phyloP scores from a whole-genome alignment of 2,888 invertebrate genomes.

The Mellilla xanthometata region DNA sequence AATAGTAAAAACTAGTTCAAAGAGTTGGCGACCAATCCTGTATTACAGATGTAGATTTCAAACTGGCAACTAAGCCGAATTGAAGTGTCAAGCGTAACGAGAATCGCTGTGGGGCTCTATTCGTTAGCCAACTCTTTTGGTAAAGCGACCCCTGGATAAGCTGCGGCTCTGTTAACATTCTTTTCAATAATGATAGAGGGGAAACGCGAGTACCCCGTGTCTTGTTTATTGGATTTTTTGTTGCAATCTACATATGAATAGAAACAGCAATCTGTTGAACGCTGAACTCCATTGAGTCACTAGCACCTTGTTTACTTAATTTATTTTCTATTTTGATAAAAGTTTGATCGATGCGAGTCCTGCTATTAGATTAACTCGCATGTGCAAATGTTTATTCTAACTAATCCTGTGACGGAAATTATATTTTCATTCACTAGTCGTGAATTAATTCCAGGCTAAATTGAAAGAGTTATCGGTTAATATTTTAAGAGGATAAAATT shows the following conservation, averaged over 20 bases:
- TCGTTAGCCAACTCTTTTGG: constrained; percentile 82
- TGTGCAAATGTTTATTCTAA: constrained; percentile 30
- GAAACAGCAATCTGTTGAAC: constrained; percentile 73
- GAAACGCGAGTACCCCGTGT: constrained; percentile 67
- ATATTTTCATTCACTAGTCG: no score
- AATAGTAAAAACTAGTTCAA: constrained; percentile 14
- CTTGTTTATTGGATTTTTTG: constrained; percentile 83
- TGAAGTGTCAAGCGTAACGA: constrained; percentile 77
- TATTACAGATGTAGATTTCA: constrained; percentile 42
- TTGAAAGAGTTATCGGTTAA: constrained; percentile 1
- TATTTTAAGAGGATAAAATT: constrained; percentile 10
- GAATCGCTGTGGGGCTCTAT: constrained; percentile 64
- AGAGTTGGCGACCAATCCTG: constrained; percentile 29
- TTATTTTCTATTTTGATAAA: constrained; percentile 32
- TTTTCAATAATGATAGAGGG: constrained; percentile 80
- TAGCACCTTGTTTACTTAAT: constrained; percentile 45
- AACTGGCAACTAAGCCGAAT: constrained; percentile 67
- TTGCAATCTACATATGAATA: constrained; percentile 81
- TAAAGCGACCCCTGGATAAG: constrained; percentile 78
- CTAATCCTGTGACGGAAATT: background rate
- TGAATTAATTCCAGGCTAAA: background rate
- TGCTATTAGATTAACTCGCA: constrained; percentile 14
- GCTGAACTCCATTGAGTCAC: constrained; percentile 58
- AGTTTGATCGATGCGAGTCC: constrained; percentile 18
- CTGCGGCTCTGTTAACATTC: constrained; percentile 78